Conservation (phyloP, 2,113 vertebrate genomes). For the Varanus komodoensis region DNA sequence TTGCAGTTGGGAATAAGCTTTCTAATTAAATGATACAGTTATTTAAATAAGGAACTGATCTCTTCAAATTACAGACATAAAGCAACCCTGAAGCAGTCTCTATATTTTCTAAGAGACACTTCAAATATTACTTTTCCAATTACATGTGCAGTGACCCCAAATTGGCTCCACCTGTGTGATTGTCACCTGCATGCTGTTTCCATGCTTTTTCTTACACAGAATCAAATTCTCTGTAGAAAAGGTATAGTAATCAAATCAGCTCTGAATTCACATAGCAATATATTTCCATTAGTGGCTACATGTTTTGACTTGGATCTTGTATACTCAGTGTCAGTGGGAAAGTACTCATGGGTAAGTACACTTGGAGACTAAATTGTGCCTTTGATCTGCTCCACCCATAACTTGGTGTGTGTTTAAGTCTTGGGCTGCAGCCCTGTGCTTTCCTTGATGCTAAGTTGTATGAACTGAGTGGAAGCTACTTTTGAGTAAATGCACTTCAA, state of each 20-base stretch:
- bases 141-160: neutral
- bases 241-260: neutral
- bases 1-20: neutral
- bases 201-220: neutral
- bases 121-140: neutral
- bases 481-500: neutral
- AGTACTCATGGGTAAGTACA: neutral
- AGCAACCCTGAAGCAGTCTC: neutral
- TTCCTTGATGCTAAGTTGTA: neutral
- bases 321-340: neutral
- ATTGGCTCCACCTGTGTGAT: too few species aligned
- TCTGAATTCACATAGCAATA: neutral
- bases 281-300: neutral
- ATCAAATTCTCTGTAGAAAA: neutral
- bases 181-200: neutral
- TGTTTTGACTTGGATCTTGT: slow-evolving; percentile 11
- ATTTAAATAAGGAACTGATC: neutral
- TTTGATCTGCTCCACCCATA: slow-evolving; percentile 26
- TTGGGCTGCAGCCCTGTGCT: neutral
- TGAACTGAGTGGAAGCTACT: neutral
- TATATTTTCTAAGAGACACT: neutral
- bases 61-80: neutral
- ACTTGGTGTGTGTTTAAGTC: neutral
- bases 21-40: neutral
- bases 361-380: slow-evolving; percentile 7